A percentile compares a stretch with the other conserved stretches of the same genome.
phyloP scores from a whole-genome alignment of 2,113 vertebrate genomes.

The Falco punctatus region DNA sequence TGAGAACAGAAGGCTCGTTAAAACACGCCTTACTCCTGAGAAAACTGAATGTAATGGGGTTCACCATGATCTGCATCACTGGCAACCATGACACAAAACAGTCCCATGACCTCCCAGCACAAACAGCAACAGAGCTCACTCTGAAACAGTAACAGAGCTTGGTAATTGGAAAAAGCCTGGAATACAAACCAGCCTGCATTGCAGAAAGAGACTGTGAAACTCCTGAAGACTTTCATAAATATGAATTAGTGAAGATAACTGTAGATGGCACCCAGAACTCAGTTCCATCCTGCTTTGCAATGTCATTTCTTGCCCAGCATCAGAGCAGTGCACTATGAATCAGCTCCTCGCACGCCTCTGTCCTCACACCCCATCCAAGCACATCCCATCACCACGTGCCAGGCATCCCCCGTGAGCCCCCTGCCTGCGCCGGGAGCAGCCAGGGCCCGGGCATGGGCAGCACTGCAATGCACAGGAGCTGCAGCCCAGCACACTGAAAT shows the following conservation, averaged over 20 bases:
- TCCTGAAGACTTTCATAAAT: neutral
- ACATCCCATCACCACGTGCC: too few species aligned
- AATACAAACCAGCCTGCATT: neutral
- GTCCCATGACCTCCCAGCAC: neutral
- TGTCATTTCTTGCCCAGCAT: neutral
- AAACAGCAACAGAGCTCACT: neutral
- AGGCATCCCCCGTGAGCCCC: neutral
- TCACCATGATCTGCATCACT: neutral
- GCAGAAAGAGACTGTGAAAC: neutral
- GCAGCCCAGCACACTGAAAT: rapidly evolving
- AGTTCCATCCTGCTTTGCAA: neutral
- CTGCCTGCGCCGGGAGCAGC: rapidly evolving
- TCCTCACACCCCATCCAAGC: rapidly evolving
- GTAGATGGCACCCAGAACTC: neutral
- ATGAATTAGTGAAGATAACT: neutral
- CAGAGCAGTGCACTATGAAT: rapidly evolving
- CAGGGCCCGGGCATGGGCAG: rapidly evolving
- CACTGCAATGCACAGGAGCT: neutral
- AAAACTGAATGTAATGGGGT: neutral
- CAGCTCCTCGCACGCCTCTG: neutral
- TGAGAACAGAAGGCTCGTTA: rapidly evolving
- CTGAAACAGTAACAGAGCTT: neutral
- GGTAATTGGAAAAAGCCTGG: neutral
- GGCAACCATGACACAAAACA: rapidly evolving
- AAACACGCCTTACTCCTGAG: neutral